These are phyloP conservation scores for Griposia aprilina DNA, from an alignment of 2,888 invertebrate species.

Conservation along the genomic window DNA sequence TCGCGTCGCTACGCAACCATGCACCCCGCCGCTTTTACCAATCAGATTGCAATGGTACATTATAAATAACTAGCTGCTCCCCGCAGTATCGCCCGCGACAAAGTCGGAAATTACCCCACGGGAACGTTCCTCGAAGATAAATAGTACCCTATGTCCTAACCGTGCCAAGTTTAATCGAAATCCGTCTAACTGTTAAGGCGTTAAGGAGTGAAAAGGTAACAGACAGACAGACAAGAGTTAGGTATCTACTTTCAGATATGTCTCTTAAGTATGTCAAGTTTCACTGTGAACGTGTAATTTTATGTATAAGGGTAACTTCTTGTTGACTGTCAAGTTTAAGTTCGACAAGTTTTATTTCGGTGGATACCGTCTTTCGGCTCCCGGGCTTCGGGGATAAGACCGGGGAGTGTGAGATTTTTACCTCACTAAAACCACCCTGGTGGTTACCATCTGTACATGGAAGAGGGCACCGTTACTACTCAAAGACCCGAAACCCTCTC, in stretches of 20 bases:
- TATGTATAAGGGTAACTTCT: background rate
- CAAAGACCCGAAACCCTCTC: background rate
- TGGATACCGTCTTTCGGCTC: background rate
- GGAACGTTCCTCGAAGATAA: background rate
- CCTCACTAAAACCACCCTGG: background rate
- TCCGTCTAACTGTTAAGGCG: background rate
- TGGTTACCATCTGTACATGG: background rate
- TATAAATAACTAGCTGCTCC: background rate
- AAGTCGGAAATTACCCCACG: background rate
- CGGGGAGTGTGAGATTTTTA: background rate
- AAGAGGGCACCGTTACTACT: background rate
- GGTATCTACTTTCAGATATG: background rate
- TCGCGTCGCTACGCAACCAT: slow-evolving; percentile 34
- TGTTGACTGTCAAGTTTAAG: background rate
- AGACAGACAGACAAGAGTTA: background rate
- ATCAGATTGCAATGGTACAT: slow-evolving; percentile 13
- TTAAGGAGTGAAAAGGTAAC: background rate
- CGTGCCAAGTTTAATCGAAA: background rate
- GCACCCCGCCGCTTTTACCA: slow-evolving; percentile 24
- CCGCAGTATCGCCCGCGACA: no score
- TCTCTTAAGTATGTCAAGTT: slow-evolving; percentile 34
- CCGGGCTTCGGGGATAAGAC: background rate
- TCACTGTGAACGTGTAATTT: background rate
- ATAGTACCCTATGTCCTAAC: background rate
- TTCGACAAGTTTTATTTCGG: background rate